These are phyloP conservation scores for Tapirus terrestris DNA, from an alignment of 2,113 vertebrate genomes.

Conservation along the genomic window DNA sequence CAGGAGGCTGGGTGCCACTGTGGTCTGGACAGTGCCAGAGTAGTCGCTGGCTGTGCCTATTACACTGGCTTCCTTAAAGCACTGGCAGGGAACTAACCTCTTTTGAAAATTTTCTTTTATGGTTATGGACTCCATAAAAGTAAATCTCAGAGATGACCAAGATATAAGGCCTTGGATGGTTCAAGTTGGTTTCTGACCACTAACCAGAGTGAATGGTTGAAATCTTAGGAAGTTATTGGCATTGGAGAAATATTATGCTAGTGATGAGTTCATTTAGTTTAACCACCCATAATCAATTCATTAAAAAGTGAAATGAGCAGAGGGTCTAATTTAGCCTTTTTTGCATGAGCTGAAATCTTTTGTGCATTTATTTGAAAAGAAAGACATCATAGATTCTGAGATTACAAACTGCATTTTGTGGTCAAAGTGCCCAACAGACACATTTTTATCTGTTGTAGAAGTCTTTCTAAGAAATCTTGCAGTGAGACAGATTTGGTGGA, in stretches of 20 bases:
- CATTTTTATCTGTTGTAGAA: background rate
- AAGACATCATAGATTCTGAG: background rate
- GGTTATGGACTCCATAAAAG: background rate
- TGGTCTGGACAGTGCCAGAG: background rate
- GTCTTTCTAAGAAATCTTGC: constrained; percentile 46
- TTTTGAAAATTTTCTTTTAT: background rate
- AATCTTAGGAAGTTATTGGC: background rate
- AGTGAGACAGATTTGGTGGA: background rate
- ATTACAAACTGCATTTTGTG: background rate
- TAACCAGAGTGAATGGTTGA: background rate
- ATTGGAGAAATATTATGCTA: background rate
- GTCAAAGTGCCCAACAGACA: background rate
- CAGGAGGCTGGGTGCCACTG: background rate
- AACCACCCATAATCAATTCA: background rate
- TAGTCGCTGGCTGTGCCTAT: background rate
- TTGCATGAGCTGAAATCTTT: background rate
- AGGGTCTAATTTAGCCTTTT: background rate
- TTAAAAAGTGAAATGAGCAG: background rate
- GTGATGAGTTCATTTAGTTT: background rate
- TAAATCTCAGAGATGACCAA: constrained; percentile 52
- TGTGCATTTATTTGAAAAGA: background rate
- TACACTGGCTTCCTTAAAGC: background rate
- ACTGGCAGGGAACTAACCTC: background rate
- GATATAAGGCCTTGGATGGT: background rate
- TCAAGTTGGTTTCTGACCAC: background rate